Evolutionary conservation across 2,113 vertebrate genomes (phyloP).

Genomic region (Balaeniceps rex): DNA sequence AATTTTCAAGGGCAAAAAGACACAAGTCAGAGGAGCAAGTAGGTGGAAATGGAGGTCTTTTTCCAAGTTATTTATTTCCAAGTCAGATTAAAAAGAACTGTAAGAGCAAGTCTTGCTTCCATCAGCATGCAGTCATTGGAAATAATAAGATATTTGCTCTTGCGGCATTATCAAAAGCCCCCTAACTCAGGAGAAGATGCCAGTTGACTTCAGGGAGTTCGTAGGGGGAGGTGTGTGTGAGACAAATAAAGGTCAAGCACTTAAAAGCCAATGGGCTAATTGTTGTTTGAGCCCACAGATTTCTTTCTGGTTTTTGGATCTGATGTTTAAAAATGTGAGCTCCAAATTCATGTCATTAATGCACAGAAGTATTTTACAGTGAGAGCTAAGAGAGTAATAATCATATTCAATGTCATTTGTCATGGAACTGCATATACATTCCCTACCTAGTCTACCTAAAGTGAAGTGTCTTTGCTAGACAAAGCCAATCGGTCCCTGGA

Average conservation of each 20-base stretch:
- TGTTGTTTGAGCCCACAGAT: not conserved
- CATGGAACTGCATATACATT: not conserved
- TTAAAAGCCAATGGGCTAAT: not conserved
- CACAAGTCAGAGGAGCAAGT: not conserved
- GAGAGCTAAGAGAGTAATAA: not conserved
- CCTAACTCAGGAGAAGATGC: not conserved
- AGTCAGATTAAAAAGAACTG: not conserved
- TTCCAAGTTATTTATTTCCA: constrained; percentile 23
- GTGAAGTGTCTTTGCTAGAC: not conserved
- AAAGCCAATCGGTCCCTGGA: not conserved
- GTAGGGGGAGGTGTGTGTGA: not conserved
- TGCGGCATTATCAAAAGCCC: not conserved
- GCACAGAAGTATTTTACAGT: not conserved
- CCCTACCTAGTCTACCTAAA: not conserved
- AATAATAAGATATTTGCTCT: constrained; percentile 10
- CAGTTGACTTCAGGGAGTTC: not conserved
- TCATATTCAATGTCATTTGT: not conserved
- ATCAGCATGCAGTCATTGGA: not conserved
- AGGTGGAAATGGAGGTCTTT: constrained; percentile 7
- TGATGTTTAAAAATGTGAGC: not conserved
- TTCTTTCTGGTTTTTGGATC: not conserved
- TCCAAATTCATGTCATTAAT: constrained; percentile 13
- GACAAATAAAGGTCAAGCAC: not conserved
- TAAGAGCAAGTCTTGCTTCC: constrained; percentile 8
- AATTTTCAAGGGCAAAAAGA: constrained; percentile 29